A percentile compares a stretch with the other conserved stretches of the same genome.
Evolutionary conservation across 2,113 vertebrate genomes (phyloP).

Genomic region (Python bivittatus): DNA sequence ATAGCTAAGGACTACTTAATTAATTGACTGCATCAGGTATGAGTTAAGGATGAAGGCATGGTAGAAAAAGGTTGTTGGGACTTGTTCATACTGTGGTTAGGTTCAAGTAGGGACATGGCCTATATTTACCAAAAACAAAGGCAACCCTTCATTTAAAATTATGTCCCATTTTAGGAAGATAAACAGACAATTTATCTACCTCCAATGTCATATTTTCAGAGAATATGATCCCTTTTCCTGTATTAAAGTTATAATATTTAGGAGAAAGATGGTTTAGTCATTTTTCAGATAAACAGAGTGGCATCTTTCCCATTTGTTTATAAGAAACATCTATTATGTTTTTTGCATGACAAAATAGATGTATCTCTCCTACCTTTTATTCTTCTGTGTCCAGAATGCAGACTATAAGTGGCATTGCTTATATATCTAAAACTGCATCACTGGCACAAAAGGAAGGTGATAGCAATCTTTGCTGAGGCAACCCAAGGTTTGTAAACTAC

Average conservation of each 20-base stretch:
- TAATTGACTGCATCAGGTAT: background rate
- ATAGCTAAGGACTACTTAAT: background rate
- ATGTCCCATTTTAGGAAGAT: background rate
- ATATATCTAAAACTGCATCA: background rate
- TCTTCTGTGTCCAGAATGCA: background rate
- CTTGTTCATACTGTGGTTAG: background rate
- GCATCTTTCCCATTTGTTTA: background rate
- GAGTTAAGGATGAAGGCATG: background rate
- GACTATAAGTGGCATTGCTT: background rate
- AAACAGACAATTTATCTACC: background rate
- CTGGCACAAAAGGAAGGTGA: background rate
- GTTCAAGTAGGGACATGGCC: background rate
- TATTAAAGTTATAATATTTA: background rate
- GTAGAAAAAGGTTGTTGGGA: background rate
- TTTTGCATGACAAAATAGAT: background rate
- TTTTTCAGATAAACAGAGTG: background rate
- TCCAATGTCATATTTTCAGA: background rate
- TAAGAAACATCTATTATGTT: background rate
- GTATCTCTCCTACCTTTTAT: background rate
- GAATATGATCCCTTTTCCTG: background rate
- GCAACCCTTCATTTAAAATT: background rate
- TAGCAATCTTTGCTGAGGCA: background rate
- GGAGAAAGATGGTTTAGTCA: background rate
- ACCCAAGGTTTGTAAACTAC: background rate
- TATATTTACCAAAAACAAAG: background rate